Conservation (phyloP, 2,888 invertebrate genomes). For the Acanthococcus lagerstroemiae region DNA sequence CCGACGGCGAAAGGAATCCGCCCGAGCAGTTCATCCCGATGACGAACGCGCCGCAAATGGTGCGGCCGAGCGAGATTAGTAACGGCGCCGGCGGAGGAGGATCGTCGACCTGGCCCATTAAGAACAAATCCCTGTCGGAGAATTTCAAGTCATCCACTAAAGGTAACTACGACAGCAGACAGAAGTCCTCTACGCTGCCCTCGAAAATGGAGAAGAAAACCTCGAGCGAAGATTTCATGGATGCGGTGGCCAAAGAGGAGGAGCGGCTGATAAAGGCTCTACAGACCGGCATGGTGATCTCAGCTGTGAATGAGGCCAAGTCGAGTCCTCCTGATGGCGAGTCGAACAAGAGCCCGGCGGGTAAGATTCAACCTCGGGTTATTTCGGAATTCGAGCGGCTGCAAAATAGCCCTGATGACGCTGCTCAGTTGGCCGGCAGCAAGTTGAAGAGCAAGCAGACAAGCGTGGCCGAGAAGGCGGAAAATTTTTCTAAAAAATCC, state of each 20-base stretch:
- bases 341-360: background rate
- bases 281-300: slow-evolving; percentile 58
- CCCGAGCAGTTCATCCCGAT: background rate
- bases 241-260: slow-evolving; percentile 71
- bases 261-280: slow-evolving; percentile 67
- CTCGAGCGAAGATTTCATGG: slow-evolving; percentile 40
- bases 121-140: slow-evolving; percentile 27
- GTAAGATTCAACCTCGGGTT: background rate
- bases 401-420: no score
- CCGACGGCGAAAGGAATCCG: background rate
- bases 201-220: slow-evolving; percentile 11
- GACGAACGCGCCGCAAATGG: slow-evolving; percentile 4
- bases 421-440: no score
- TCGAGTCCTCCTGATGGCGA: background rate
- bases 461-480: background rate
- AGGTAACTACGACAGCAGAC: slow-evolving; percentile 35
- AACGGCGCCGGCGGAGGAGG: slow-evolving; percentile 35
- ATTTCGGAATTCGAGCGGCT: background rate
- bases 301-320: slow-evolving; percentile 10
- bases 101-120: slow-evolving; percentile 38
- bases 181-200: slow-evolving; percentile 33
- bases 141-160: slow-evolving; percentile 34
- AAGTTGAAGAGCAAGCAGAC: background rate
- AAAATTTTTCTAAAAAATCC: background rate
- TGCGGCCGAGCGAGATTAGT: slow-evolving; percentile 34